Conservation (phyloP, 2,113 vertebrate genomes). For the Rousettus leschenaultii region DNA sequence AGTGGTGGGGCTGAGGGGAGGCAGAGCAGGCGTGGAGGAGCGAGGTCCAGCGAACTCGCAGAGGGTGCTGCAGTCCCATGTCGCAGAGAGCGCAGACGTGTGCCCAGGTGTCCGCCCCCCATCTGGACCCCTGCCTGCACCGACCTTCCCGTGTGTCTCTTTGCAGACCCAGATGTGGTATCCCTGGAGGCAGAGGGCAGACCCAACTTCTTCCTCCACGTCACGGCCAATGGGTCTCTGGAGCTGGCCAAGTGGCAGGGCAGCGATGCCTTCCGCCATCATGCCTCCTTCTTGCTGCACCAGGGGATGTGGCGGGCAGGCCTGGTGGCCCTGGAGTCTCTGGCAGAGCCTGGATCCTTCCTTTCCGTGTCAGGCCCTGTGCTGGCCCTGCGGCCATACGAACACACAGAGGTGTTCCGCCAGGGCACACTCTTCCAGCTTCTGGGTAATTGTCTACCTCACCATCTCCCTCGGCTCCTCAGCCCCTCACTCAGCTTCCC, state of each 20-base stretch:
- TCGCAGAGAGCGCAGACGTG: accelerated
- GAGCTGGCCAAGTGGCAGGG: conserved; percentile 89
- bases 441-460: conserved; percentile 81
- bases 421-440: conserved; percentile 90
- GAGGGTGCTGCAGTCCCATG: background rate
- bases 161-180: conserved; percentile 88
- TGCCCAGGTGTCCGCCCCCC: background rate
- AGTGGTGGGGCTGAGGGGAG: background rate
- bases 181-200: conserved; percentile 92
- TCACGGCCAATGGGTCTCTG: conserved; percentile 82
- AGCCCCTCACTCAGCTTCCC: background rate
- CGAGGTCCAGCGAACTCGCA: background rate
- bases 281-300: conserved; percentile 91
- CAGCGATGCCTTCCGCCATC: conserved; percentile 84
- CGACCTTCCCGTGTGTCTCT: background rate
- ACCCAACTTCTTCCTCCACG: conserved; percentile 92
- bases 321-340: conserved; percentile 93
- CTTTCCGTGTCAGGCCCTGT: conserved; percentile 81
- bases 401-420: conserved; percentile 88
- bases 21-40: too few relatives aligned
- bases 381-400: conserved; percentile 85
- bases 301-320: conserved; percentile 89
- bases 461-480: accelerated
- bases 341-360: conserved; percentile 90
- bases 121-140: background rate